Percentiles rank a stretch among this genome's conserved stretches.
phyloP scores from a whole-genome alignment of 1,140 invertebrate species.

The Metopolophium dirhodum region DNA sequence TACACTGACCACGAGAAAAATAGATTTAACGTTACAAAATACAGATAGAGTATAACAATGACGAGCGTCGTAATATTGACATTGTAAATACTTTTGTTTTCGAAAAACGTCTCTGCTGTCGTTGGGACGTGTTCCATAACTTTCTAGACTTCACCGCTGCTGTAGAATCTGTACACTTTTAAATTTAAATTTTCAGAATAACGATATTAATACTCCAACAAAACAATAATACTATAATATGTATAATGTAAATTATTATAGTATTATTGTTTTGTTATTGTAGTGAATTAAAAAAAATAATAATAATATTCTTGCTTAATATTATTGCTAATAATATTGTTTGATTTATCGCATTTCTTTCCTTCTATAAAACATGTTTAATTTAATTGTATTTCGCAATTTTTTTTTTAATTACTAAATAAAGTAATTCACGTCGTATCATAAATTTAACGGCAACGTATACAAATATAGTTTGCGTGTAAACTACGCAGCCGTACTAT shows the following conservation, averaged over 20 bases:
- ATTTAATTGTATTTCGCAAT: not conserved
- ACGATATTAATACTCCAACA: not conserved
- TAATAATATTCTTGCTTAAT: not conserved
- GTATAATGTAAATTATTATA: too few relatives aligned
- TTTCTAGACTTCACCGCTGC: not conserved
- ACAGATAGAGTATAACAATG: not conserved
- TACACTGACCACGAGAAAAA: not conserved
- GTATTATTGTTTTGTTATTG: too few relatives aligned
- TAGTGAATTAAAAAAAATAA: not conserved
- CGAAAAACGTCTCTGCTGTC: not conserved
- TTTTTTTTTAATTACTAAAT: conserved; percentile 6
- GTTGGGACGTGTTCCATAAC: not conserved
- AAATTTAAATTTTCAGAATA: not conserved
- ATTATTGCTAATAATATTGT: too few relatives aligned
- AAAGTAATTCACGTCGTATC: not conserved
- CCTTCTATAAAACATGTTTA: not conserved
- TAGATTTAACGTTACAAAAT: not conserved
- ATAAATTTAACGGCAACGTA: not conserved
- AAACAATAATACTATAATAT: not conserved
- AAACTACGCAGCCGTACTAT: not conserved
- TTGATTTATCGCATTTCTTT: not conserved
- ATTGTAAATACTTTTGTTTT: not conserved
- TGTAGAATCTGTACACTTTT: not conserved
- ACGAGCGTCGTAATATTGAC: not conserved
- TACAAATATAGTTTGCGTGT: not conserved